phyloP scores from a whole-genome alignment of 2,888 invertebrate genomes.

The Rugalucina vietnamica region DNA sequence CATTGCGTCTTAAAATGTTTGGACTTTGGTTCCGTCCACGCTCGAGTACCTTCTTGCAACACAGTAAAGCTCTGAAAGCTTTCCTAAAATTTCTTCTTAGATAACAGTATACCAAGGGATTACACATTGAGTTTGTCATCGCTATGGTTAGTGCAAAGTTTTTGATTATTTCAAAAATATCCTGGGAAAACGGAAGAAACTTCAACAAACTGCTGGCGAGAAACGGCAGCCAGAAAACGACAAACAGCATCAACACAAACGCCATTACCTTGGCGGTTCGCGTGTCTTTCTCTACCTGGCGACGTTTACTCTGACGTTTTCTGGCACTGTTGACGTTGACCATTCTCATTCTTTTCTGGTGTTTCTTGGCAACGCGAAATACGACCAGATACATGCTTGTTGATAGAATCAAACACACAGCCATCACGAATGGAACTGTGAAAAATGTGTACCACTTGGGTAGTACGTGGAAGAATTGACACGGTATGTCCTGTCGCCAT shows the following conservation, averaged over 20 bases:
- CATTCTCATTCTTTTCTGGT: background rate
- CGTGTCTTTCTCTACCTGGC: conserved; percentile 36
- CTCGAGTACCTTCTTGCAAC: background rate
- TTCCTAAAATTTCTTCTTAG: background rate
- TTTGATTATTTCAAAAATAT: conserved; percentile 56
- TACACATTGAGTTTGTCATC: conserved; percentile 19
- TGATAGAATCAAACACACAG: conserved; percentile 37
- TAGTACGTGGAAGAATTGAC: conserved; percentile 61
- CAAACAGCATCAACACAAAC: conserved; percentile 59
- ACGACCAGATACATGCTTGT: background rate
- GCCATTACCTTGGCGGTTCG: conserved; percentile 54
- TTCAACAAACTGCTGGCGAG: conserved; percentile 55
- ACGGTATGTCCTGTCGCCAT: conserved; percentile 44
- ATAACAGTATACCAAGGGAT: background rate
- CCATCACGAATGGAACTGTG: conserved; percentile 48
- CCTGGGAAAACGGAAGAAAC: conserved; percentile 27
- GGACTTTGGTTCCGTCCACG: too few relatives aligned
- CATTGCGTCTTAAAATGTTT: too few relatives aligned
- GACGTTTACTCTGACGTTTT: background rate
- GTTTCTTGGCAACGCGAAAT: background rate
- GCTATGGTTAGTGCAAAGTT: conserved; percentile 50
- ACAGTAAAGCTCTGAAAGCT: background rate
- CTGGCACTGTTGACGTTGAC: background rate
- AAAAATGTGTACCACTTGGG: conserved; percentile 55
- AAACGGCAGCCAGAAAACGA: conserved; percentile 68